Base-by-base conservation (phyloP, 2,888 invertebrate genomes). In the Sussaba pulchella region DNA sequence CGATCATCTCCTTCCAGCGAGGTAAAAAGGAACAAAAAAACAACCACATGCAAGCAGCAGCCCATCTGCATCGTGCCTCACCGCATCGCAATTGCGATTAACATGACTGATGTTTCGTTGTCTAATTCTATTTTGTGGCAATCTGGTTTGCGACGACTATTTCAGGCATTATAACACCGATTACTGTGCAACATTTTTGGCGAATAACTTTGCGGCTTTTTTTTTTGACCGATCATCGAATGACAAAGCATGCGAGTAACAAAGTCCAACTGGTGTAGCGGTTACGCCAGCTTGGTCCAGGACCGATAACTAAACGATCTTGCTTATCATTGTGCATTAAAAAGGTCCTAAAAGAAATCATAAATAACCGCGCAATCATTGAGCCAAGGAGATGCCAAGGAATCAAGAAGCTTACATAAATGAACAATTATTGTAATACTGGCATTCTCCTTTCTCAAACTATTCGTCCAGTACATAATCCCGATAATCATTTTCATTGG, bases 1-100 rank as follows among this genome's bases (percentile, higher is more conserved):
- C 98, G 92, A 98, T 99, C 93, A 98, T 99, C 94, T 98, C 98
- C 93, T 99, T 99, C 95, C 98, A 99, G 95, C 96, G 98, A 98
- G 98, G 98, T 98, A 97, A 95, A 95, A 93, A 85, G 83, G 67
- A 72, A 78, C 79, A 64, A 24, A 61, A 70, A 31, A 31, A 31
- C 6, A 67, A 81, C 70, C 17, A 79, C 50, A 83, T 88, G 90
- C 88, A 88, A 89, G 76, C 84, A 82, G 85, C 87, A 83, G 85
- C 87, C 87, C 82, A 72, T 82, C 81, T 85, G 88, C 88, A 88
- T 88, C 81, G 79, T 87, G 87, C 81, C 87, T 85, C 84, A 85
- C 87, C 88, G 87, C 87, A 78, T 83, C 64, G 81, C 81, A 71
- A 83, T 83, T 70, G 64, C 64, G 81, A 78, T 75, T 81, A 81